Evolutionary conservation across 1,140 invertebrate species (phyloP).

Genomic region (Pectinophora gossypiella): DNA sequence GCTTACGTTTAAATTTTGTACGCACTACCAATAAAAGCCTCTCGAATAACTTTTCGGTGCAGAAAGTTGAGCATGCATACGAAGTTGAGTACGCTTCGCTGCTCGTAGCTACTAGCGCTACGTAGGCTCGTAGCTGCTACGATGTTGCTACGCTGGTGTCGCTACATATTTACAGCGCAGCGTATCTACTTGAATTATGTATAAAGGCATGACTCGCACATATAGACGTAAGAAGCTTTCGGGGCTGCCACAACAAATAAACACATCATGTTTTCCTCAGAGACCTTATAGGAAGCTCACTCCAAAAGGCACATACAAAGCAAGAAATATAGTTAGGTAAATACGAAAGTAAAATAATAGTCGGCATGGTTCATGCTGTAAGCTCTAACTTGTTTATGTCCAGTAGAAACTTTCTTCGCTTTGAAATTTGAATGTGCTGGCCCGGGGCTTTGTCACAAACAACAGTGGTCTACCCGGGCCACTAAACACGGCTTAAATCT

Average conservation of each 20-base stretch:
- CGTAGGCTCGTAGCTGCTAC: not conserved
- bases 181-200: not conserved
- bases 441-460: too few relatives aligned
- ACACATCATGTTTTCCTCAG: not conserved
- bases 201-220: not conserved
- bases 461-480: too few relatives aligned
- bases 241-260: not conserved
- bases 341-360: too few relatives aligned
- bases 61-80: not conserved
- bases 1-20: not conserved
- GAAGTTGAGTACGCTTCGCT: not conserved
- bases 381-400: too few relatives aligned
- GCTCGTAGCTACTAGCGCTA: not conserved
- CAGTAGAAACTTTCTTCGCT: too few relatives aligned
- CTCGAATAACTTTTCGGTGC: not conserved
- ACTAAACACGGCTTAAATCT: not conserved
- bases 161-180: not conserved
- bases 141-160: not conserved
- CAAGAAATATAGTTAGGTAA: too few relatives aligned
- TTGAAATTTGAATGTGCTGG: too few relatives aligned
- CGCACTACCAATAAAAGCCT: not conserved
- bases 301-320: too few relatives aligned
- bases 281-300: not conserved
- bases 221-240: not conserved
- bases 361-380: too few relatives aligned